Percentiles rank a stretch among this genome's conserved stretches.
These are phyloP conservation scores for Nycticorax nycticorax DNA, from an alignment of 2,113 vertebrate genomes.

Conservation along the genomic window DNA sequence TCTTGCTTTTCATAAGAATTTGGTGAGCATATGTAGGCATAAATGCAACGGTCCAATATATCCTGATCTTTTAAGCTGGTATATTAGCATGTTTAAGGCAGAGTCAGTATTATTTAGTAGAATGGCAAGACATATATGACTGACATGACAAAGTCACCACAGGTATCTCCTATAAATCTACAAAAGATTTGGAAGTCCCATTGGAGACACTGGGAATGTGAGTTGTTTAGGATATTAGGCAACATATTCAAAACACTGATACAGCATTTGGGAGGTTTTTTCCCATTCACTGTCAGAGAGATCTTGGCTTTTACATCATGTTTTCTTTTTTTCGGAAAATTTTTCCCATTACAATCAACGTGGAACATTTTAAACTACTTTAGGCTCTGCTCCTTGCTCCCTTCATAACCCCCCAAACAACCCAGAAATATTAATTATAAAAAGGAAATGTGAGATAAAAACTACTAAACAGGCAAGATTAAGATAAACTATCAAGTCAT, in stretches of 20 bases:
- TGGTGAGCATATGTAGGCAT: not conserved
- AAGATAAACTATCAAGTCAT: not conserved
- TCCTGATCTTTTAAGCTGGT: not conserved
- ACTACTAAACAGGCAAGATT: not conserved
- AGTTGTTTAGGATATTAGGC: not conserved
- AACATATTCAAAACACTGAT: not conserved
- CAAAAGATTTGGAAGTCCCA: not conserved
- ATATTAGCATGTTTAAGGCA: not conserved
- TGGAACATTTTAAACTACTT: not conserved
- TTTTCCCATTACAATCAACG: not conserved
- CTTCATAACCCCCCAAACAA: not conserved
- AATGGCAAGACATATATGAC: not conserved
- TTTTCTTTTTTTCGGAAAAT: not conserved
- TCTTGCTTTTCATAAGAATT: not conserved
- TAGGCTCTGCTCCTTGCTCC: not conserved
- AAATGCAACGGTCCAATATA: not conserved
- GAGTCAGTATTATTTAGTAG: not conserved
- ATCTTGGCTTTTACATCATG: not conserved
- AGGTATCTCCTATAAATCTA: not conserved
- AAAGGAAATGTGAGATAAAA: not conserved
- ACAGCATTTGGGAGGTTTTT: not conserved
- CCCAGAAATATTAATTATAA: not conserved
- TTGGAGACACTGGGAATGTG: not conserved
- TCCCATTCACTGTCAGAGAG: not conserved
- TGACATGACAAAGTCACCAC: not conserved